Evolutionary conservation across 1,140 invertebrate species (phyloP).

Genomic region (Pomacea maculata): DNA sequence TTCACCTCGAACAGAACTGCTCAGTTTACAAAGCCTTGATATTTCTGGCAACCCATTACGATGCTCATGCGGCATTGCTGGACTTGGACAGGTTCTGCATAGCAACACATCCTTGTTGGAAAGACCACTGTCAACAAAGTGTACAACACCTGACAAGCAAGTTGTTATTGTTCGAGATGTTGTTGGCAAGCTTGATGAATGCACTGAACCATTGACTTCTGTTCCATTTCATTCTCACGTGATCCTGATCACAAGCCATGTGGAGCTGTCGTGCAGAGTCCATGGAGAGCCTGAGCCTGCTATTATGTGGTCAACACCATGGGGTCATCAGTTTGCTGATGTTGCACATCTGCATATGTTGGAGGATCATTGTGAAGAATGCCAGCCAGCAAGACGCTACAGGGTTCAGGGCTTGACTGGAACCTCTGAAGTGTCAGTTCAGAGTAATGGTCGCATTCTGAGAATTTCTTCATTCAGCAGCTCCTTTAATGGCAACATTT

Average conservation of each 20-base stretch:
- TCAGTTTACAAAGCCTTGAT: slow-evolving; percentile 29
- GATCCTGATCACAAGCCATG: slow-evolving; percentile 23
- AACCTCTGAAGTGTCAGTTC: slow-evolving; percentile 23
- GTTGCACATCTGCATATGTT: slow-evolving; percentile 11
- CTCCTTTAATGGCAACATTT: slow-evolving; percentile 48
- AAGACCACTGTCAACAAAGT: slow-evolving; percentile 21
- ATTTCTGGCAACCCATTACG: slow-evolving; percentile 53
- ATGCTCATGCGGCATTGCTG: slow-evolving; percentile 49
- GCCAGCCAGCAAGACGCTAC: slow-evolving; percentile 22
- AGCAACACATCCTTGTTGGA: background rate
- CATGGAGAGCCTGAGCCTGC: slow-evolving; percentile 37
- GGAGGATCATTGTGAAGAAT: slow-evolving; percentile 19
- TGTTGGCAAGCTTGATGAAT: slow-evolving; percentile 26
- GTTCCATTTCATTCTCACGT: slow-evolving; percentile 16
- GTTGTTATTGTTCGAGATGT: slow-evolving; percentile 27
- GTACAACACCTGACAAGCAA: slow-evolving; percentile 32
- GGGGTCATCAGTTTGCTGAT: slow-evolving; percentile 45
- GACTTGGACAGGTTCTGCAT: slow-evolving; percentile 3
- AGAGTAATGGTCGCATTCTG: slow-evolving; percentile 28
- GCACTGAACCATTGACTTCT: slow-evolving; percentile 34
- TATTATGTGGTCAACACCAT: slow-evolving; percentile 54
- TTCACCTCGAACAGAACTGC: slow-evolving; percentile 20
- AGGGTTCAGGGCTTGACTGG: slow-evolving; percentile 27
- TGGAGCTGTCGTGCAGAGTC: slow-evolving; percentile 40
- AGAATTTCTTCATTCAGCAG: slow-evolving; percentile 44